Conservation (phyloP, 2,888 invertebrate species). For the Cantharis rustica region DNA sequence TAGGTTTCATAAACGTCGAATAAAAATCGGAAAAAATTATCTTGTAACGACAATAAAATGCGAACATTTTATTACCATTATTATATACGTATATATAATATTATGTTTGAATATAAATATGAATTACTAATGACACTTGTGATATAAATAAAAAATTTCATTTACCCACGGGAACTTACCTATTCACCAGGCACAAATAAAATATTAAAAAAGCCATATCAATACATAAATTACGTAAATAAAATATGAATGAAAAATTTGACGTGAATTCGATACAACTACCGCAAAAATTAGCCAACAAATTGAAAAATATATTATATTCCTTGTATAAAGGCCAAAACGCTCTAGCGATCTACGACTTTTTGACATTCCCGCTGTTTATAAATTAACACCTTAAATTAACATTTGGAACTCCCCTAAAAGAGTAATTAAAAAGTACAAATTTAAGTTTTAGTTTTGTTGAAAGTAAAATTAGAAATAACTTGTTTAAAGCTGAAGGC, state of each 20-base stretch:
- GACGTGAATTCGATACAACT: background rate
- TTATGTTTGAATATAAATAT: background rate
- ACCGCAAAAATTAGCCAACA: background rate
- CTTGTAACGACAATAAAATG: background rate
- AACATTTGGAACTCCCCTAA: background rate
- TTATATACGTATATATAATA: background rate
- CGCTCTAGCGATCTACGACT: background rate
- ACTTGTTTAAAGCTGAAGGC: slow-evolving; percentile 44
- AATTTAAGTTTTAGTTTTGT: slow-evolving; percentile 39
- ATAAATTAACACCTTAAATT: background rate
- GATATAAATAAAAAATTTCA: slow-evolving; percentile 1
- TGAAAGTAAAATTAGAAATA: slow-evolving; percentile 48
- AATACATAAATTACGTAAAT: background rate
- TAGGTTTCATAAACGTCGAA: background rate
- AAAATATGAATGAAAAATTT: background rate
- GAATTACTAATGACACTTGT: background rate
- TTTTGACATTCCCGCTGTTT: background rate
- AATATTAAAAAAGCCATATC: background rate
- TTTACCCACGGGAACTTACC: background rate
- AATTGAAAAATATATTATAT: background rate
- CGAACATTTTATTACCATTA: background rate
- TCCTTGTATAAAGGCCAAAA: background rate
- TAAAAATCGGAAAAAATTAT: background rate
- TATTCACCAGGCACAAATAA: background rate
- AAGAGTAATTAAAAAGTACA: background rate